Evolutionary conservation across 2,113 vertebrate species (phyloP).

Genomic region (Oncorhynchus mykiss): DNA sequence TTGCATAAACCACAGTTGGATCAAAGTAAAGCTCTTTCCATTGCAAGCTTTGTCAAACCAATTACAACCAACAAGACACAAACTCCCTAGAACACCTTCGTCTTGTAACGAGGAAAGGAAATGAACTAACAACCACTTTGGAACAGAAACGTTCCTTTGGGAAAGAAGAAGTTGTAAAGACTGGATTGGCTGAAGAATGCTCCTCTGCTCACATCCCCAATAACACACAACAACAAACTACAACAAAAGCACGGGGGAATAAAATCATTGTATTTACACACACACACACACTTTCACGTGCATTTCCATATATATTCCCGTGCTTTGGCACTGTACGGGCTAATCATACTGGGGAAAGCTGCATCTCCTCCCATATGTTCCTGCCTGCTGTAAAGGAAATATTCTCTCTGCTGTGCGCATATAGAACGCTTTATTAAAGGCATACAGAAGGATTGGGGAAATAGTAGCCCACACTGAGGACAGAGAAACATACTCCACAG

Average conservation of each 20-base stretch:
- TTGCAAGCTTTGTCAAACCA: constrained; percentile 1
- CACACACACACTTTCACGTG: neutral
- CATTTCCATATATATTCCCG: too few relatives aligned
- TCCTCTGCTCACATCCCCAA: constrained; percentile 2
- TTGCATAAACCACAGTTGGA: constrained; percentile 5
- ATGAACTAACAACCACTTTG: constrained; percentile 11
- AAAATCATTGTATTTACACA: neutral
- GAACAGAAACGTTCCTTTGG: constrained; percentile 21
- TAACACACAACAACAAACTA: constrained; percentile 28
- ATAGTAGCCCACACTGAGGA: neutral
- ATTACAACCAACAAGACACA: constrained; percentile 18
- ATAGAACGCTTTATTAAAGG: constrained; percentile 5
- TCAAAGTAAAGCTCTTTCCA: constrained; percentile 10
- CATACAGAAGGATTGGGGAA: neutral
- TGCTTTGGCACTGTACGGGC: neutral
- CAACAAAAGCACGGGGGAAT: constrained; percentile 8
- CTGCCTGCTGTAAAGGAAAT: constrained; percentile 9
- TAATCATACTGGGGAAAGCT: constrained; percentile 1
- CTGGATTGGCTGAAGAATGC: constrained; percentile 1
- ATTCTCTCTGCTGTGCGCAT: constrained; percentile 19
- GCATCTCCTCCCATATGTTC: neutral
- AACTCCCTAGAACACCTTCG: constrained; percentile 4
- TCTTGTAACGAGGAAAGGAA: neutral
- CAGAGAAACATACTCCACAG: neutral
- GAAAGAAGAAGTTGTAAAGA: constrained; percentile 14